Conservation (phyloP, 2,113 vertebrate genomes). For the Cephalopholis sonnerati region DNA sequence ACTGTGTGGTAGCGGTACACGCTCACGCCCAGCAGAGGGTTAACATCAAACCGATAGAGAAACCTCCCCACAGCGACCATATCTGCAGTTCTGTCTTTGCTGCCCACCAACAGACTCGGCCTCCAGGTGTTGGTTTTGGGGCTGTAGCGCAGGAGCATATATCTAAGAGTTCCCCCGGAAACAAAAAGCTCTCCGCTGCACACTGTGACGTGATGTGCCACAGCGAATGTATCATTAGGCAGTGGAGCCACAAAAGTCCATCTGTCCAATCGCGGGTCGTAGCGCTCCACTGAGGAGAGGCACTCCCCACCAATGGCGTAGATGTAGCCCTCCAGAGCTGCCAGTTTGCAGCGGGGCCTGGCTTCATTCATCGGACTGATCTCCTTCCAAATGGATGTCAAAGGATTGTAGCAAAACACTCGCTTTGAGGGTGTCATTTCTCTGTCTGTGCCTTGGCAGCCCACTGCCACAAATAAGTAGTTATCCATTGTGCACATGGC, state of each 20-base stretch:
- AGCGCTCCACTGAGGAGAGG: conserved; percentile 91
- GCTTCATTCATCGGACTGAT: conserved; percentile 92
- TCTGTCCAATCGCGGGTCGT: conserved; percentile 89
- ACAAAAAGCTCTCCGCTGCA: conserved; percentile 90
- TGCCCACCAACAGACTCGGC: conserved; percentile 71
- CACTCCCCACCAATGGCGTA: conserved; percentile 96
- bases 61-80: conserved; percentile 87
- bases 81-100: conserved; percentile 86
- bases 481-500: conserved; percentile 94
- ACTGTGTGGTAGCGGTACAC: conserved; percentile 90
- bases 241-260: conserved; percentile 91
- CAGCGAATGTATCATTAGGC: conserved; percentile 91
- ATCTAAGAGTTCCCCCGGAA: conserved; percentile 89
- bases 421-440: conserved; percentile 85
- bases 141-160: conserved; percentile 88
- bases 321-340: conserved; percentile 89
- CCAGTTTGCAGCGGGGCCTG: conserved; percentile 91
- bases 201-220: conserved; percentile 90
- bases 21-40: conserved; percentile 84
- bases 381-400: conserved; percentile 92
- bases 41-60: conserved; percentile 92
- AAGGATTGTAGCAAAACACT: conserved; percentile 95
- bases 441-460: conserved; percentile 82
- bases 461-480: conserved; percentile 93
- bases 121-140: conserved; percentile 86